These are phyloP conservation scores for Leucozona laternaria DNA, from an alignment of 2,888 invertebrate genomes.

Conservation along the genomic window DNA sequence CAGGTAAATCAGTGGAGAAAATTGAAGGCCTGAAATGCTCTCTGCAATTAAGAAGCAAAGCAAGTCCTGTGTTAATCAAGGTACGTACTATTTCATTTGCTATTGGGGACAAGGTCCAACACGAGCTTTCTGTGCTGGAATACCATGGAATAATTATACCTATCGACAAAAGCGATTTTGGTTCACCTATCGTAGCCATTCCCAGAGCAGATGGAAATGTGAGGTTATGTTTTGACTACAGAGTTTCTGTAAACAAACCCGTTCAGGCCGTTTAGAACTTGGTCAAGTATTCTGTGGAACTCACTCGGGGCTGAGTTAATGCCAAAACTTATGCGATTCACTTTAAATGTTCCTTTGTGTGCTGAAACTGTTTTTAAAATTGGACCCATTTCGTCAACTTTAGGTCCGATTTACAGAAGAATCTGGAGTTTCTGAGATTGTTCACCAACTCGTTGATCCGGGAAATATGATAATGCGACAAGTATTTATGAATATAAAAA, in stretches of 20 bases:
- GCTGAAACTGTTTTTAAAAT: too few species aligned
- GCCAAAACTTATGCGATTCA: too few species aligned
- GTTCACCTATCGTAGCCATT: not conserved
- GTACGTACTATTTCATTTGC: conserved; percentile 3
- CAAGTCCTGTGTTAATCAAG: not conserved
- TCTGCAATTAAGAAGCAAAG: conserved; percentile 2
- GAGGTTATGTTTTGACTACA: not conserved
- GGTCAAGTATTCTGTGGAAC: too few species aligned
- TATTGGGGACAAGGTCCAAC: not conserved
- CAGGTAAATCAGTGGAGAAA: conserved; percentile 9
- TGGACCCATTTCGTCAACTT: too few species aligned
- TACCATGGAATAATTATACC: not conserved
- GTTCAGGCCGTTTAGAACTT: too few species aligned
- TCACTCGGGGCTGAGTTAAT: too few species aligned
- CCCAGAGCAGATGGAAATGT: conserved; percentile 2
- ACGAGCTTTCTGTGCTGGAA: not conserved
- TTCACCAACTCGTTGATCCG: too few species aligned
- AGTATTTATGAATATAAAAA: too few species aligned
- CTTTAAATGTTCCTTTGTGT: too few species aligned
- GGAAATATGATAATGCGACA: too few species aligned
- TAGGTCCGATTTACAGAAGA: too few species aligned
- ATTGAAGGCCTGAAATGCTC: conserved; percentile 12
- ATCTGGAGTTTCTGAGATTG: too few species aligned
- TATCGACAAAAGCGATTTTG: not conserved
- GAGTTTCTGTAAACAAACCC: not conserved